A percentile compares a stretch with the other conserved stretches of the same genome.
phyloP scores from a whole-genome alignment of 2,888 invertebrate species.

The Oconnorella tubifera region DNA sequence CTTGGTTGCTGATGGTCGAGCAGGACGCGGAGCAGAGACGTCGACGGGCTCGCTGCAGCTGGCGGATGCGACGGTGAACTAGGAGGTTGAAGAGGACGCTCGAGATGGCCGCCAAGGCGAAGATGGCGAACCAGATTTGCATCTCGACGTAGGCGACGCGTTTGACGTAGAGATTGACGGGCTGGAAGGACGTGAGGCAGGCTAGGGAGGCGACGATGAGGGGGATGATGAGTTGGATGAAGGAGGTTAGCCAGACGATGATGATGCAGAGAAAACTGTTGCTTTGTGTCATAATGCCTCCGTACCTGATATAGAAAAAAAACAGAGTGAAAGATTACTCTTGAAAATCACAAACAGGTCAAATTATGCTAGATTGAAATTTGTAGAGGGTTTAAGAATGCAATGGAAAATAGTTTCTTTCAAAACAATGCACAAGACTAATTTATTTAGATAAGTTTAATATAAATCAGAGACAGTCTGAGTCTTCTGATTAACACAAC shows the following conservation, averaged over 20 bases:
- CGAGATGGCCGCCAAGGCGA: conserved; percentile 20
- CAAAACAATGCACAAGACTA: no score
- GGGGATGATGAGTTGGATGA: conserved; percentile 30
- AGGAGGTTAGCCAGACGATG: conserved; percentile 27
- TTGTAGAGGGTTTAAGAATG: no score
- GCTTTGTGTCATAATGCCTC: background rate
- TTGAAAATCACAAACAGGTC: no score
- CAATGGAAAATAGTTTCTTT: no score
- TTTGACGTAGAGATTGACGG: conserved; percentile 17
- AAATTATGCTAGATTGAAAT: no score
- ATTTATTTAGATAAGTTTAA: no score
- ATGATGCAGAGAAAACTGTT: background rate
- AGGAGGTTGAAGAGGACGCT: conserved; percentile 26
- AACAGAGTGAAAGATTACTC: no score
- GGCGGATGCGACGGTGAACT: conserved; percentile 23
- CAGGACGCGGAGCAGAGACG: no score
- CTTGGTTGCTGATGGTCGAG: background rate
- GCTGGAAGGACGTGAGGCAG: conserved; percentile 13
- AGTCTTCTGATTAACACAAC: no score
- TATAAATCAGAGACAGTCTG: no score
- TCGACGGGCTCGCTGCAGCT: conserved; percentile 23
- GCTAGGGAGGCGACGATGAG: conserved; percentile 21
- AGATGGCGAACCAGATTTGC: conserved; percentile 33
- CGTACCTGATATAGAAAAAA: no score
- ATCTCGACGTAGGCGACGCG: conserved; percentile 27